Evolutionary conservation across 1,140 invertebrate species (phyloP), one percentile per base, ranked within the genome.

Genomic region (Megalonaias nervosa): DNA sequence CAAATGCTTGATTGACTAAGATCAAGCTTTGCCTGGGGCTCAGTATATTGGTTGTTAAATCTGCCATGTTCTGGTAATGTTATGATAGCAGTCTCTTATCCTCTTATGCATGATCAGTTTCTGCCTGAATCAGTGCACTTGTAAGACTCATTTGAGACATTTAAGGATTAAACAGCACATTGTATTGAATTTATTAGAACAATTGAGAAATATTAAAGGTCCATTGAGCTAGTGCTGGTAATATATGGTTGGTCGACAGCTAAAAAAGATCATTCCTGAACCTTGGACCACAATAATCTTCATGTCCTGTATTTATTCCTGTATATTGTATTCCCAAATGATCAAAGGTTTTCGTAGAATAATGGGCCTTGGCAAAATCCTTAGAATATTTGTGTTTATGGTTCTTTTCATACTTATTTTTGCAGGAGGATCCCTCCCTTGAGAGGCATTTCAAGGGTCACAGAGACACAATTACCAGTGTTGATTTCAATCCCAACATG

Each of bases 391-490:
- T n/a, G 26, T 31, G 16, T 67, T 17, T 61, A 61, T 21, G 21
- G 21, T 19, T 16, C 17, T 14, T 31, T 17, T 64, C 56, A n/a
- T 59, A 76, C 56, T 81, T 81, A 61, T 67, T 66, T 60, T 84
- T 82, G 17, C 80, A 89, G 88, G 87, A 89, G 81, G 90, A 91
- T 81, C 95, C 95, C 5, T 92, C 92, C 23, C 91, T 97, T 69
- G 93, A 95, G 83, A 93, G 94, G 81, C 94, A 96, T 87, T 94
- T 96, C 75, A 94, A 94, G 86, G 96, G 96, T 1, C 96, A 97
- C 84, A 93, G 93, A 73, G 93, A 94, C 82, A 87, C 89, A 26
- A 93, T 97, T 61, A 96, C 95, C 17, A 93, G 93, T 71, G 86
- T 97, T 16, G 93, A 93, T 76, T 97, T 96, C 88, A 94, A 93